phyloP scores from a whole-genome alignment of 2,797 vertebrate genomes.

The Danio albolineatus region DNA sequence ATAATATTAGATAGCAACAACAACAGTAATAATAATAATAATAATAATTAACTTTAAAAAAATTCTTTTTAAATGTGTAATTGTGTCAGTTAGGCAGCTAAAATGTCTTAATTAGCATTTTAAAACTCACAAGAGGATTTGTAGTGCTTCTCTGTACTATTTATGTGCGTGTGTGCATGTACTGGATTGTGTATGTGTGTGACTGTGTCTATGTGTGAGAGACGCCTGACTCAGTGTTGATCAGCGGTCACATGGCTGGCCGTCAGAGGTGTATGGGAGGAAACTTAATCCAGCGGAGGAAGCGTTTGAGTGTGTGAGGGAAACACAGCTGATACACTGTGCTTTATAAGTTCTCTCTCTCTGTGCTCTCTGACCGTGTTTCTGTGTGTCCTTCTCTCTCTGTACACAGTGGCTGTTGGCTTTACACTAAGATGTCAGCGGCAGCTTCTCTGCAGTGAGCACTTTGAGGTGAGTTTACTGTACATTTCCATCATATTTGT shows the following conservation, averaged over 20 bases:
- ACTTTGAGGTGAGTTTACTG: constrained; percentile 73
- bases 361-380: constrained; percentile 54
- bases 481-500: neutral
- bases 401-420: constrained; percentile 73
- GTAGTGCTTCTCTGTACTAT: too few relatives aligned
- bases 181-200: neutral
- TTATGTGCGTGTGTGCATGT: too few relatives aligned
- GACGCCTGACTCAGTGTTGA: constrained; percentile 76
- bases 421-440: constrained; percentile 79
- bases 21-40: too few relatives aligned
- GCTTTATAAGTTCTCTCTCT: constrained; percentile 56
- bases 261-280: constrained; percentile 78
- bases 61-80: too few relatives aligned
- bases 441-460: constrained; percentile 78
- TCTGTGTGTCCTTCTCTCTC: constrained; percentile 59
- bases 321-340: constrained; percentile 45
- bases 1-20: too few relatives aligned
- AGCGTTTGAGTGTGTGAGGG: constrained; percentile 64
- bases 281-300: constrained; percentile 79
- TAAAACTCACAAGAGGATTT: neutral
- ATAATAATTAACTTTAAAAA: too few relatives aligned
- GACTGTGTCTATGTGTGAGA: constrained; percentile 27
- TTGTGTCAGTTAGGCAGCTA: too few relatives aligned
- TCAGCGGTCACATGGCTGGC: constrained; percentile 81
- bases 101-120: neutral